These are phyloP conservation scores for Cephus sareptanus DNA, from an alignment of 2,888 invertebrate genomes.

Conservation along the genomic window DNA sequence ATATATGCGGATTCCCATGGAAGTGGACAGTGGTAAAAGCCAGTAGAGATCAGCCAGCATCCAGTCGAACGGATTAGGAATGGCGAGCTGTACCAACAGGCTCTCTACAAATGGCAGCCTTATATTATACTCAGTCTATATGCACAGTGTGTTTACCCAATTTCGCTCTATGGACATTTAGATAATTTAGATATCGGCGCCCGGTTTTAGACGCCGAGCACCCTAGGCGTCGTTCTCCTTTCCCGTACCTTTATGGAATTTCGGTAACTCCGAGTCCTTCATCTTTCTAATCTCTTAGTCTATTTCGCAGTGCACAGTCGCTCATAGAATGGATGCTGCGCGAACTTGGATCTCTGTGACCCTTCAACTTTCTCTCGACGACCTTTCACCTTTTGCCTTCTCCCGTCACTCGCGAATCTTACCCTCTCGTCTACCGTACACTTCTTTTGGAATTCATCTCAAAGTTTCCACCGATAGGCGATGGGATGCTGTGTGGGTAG, in stretches of 20 bases:
- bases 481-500: neutral
- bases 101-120: conserved; percentile 13
- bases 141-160: conserved; percentile 22
- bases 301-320: neutral
- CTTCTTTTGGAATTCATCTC: neutral
- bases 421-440: neutral
- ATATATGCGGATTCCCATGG: neutral
- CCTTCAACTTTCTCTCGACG: neutral
- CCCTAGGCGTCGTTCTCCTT: neutral
- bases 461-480: neutral
- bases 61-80: neutral
- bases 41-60: neutral
- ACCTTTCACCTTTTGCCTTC: neutral
- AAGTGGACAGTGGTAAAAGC: neutral
- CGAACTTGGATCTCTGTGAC: neutral
- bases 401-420: neutral
- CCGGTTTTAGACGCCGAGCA: conserved; percentile 15
- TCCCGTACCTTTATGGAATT: neutral
- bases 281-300: conserved; percentile 14
- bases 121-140: conserved; percentile 24
- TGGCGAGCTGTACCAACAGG: neutral
- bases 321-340: neutral
- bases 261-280: conserved; percentile 26
- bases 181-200: conserved; percentile 23
- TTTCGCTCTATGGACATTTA: conserved; percentile 23